Evolutionary conservation across 2,797 vertebrate species (phyloP).

Genomic region (Leptodactylus fallax): DNA sequence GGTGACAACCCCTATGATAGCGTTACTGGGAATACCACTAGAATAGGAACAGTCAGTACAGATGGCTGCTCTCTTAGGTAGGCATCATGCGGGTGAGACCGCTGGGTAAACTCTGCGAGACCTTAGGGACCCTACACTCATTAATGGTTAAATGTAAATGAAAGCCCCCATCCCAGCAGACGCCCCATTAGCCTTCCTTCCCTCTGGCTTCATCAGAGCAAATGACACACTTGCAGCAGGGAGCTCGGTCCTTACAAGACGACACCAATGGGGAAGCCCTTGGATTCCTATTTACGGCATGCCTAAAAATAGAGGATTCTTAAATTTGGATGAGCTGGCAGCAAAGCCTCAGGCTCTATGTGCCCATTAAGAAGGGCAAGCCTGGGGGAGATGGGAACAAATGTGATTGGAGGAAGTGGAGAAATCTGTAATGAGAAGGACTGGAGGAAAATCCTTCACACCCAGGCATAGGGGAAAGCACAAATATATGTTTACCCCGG

Average conservation of each 20-base stretch:
- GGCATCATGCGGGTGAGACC: background rate
- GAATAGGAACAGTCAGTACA: background rate
- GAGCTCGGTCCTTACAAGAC: background rate
- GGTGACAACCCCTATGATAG: background rate
- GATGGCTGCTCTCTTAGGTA: background rate
- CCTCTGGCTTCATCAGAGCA: background rate
- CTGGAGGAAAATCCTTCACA: slow-evolving; percentile 2
- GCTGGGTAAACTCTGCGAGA: background rate
- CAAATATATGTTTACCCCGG: background rate
- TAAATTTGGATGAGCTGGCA: slow-evolving; percentile 21
- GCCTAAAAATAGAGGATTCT: slow-evolving; percentile 8
- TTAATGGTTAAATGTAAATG: slow-evolving; percentile 21
- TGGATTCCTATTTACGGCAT: slow-evolving; percentile 29
- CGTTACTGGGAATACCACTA: background rate
- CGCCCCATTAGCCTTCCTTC: background rate
- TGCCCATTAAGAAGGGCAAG: slow-evolving; percentile 51
- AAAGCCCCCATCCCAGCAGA: background rate
- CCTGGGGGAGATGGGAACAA: background rate
- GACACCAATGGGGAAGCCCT: slow-evolving; percentile 27
- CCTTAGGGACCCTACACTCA: background rate
- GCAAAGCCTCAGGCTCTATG: slow-evolving; percentile 36
- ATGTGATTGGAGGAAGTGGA: background rate
- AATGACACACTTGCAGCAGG: background rate
- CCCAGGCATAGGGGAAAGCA: background rate
- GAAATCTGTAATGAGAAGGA: slow-evolving; percentile 21